Evolutionary conservation across 2,888 invertebrate genomes (phyloP).

Genomic region (Trichogramma evanescens): DNA sequence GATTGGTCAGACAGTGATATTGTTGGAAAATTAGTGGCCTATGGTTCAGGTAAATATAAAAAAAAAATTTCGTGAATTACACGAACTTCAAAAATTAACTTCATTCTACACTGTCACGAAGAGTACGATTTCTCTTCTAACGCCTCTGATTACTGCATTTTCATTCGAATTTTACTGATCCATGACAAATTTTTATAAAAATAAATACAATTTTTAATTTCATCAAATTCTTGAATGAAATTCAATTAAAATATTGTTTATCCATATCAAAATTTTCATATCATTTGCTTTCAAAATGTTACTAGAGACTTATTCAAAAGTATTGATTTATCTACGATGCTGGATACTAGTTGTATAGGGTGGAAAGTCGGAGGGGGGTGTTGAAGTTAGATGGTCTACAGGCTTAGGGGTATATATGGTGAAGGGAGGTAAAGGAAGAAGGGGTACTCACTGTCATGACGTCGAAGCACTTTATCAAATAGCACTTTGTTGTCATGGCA

Average conservation of each 20-base stretch:
- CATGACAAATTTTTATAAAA: too few relatives aligned
- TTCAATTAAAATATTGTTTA: too few relatives aligned
- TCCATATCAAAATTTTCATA: too few relatives aligned
- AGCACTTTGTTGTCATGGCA: conserved; percentile 46
- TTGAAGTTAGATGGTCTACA: conserved; percentile 1
- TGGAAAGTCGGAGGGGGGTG: not conserved
- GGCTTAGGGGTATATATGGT: not conserved
- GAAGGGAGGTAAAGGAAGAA: not conserved
- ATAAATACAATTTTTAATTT: too few relatives aligned
- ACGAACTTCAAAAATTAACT: not conserved
- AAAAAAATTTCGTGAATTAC: not conserved
- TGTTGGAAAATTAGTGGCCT: conserved; percentile 74
- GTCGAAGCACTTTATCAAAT: conserved; percentile 42
- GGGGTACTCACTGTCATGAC: conserved; percentile 20
- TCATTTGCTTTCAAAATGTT: too few relatives aligned
- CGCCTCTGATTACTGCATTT: too few relatives aligned
- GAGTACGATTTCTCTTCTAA: too few relatives aligned
- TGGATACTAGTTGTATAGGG: not conserved
- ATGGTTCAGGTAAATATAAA: conserved; percentile 67
- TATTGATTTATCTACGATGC: too few relatives aligned
- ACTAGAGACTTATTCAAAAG: too few relatives aligned
- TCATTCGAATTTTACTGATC: too few relatives aligned
- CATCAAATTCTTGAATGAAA: too few relatives aligned
- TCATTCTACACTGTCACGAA: too few relatives aligned
- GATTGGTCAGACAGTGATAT: conserved; percentile 69